Evolutionary conservation across 2,113 vertebrate genomes (phyloP).

Genomic region (Mixornis gularis): DNA sequence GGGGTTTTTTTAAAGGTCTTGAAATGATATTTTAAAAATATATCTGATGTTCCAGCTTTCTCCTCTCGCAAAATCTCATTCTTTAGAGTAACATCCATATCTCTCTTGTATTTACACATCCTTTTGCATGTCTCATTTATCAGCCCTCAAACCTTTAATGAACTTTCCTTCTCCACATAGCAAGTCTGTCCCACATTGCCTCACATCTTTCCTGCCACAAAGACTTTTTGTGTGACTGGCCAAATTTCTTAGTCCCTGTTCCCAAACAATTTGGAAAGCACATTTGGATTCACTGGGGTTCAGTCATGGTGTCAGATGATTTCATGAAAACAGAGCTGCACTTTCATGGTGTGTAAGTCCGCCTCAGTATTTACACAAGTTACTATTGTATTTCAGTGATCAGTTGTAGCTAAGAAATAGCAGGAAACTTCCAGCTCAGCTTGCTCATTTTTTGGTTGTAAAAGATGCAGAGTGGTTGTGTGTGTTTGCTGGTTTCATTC

Average conservation of each 20-base stretch:
- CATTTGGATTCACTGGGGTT: neutral
- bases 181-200: neutral
- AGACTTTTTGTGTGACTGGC: neutral
- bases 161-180: neutral
- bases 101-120: neutral
- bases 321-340: neutral
- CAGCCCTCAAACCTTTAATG: neutral
- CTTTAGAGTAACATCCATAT: neutral
- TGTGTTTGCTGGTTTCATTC: neutral
- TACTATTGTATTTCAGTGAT: neutral
- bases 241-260: neutral
- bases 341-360: neutral
- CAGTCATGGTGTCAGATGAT: neutral
- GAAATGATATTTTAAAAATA: neutral
- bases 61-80: neutral
- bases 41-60: neutral
- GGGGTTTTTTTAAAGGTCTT: neutral
- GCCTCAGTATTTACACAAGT: neutral
- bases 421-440: neutral
- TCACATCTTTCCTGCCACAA: neutral
- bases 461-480: neutral
- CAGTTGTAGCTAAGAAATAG: neutral
- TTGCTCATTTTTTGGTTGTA: neutral
- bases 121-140: neutral
- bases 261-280: neutral